Conservation (phyloP, 2,797 vertebrate genomes). For the Buphagus erythrorhynchus region DNA sequence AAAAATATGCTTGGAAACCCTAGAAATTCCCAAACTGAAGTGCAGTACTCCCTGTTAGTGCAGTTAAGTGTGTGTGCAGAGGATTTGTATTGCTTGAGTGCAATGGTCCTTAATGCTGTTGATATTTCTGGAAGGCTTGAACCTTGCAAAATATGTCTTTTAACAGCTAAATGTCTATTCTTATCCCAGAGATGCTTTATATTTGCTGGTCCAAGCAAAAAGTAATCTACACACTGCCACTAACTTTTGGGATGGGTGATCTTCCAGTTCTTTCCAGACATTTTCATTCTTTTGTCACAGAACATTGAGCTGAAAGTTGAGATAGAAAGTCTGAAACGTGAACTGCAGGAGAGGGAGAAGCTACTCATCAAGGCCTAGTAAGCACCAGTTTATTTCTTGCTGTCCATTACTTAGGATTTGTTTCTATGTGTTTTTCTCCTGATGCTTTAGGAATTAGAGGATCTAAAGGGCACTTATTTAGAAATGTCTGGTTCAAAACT, state of each 20-base stretch:
- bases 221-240: not conserved
- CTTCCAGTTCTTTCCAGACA: not conserved
- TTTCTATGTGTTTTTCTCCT: not conserved
- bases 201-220: not conserved
- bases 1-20: not conserved
- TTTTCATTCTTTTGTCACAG: slow-evolving; percentile 67
- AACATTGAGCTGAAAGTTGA: slow-evolving; percentile 98
- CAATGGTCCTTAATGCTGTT: not conserved
- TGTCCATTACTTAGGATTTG: not conserved
- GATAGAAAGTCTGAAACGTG: slow-evolving; percentile 93
- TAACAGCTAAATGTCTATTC: not conserved
- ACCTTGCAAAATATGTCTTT: not conserved
- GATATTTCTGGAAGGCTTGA: slow-evolving; percentile 34
- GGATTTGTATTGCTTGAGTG: not conserved
- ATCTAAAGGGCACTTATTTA: not conserved
- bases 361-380: slow-evolving; percentile 95
- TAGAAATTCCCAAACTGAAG: not conserved
- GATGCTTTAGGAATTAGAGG: not conserved
- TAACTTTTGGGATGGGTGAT: not conserved
- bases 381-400: slow-evolving; percentile 49
- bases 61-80: not conserved
- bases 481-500: not conserved
- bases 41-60: accelerated
- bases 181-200: not conserved
- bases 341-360: slow-evolving; percentile 91